Evolutionary conservation across 2,113 vertebrate species (phyloP), one percentile per base, ranked within the genome.

Genomic region (Aythya baeri): DNA sequence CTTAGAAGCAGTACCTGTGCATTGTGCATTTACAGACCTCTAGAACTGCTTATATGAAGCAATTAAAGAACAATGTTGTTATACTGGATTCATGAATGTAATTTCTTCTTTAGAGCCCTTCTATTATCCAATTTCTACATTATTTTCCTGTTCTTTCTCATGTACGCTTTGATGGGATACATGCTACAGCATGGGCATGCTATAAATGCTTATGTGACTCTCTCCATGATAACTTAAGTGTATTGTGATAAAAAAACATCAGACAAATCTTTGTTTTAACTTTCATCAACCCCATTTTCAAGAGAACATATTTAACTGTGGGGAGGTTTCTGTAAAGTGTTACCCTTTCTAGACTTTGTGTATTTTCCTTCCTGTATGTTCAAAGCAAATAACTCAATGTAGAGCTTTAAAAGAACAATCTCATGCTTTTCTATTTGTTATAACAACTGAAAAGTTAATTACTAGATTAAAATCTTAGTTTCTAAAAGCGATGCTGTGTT

Each of bases 1-100:
- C 54, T 93, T 98, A 57, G 97, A 98, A 95, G 96, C 96, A 65
- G 62, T 94, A 52, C 97, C 97, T 34, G 91, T 93, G 25, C 93
- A 86, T 38, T n/a, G 25, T 32, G 97, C 92, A 77, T 92, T 97
- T 66, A 97, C 57, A 59, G 73, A 66, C 86, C 57, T 44, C 43
- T 86, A 61, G 34, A 62, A 10, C 43, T 68, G 36, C 38, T 71
- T 77, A 55, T 44, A 21, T 22, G 55, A 66, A 65, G 61, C 13
- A 44, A 25, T 88, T 50, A 80, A 55, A 27, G 17, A 22, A 34
- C 59, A 41, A 31, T 89, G 50, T 87, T 72, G 46, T 92, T 46
- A 26, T 62, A 31, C 23, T n/a, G 49, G 5, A 31, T n/a, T 74
- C 43, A 43, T 54, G 86, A 87, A 68, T 63, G 92, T 68, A 76